Evolutionary conservation across 1,140 invertebrate species (phyloP).

Genomic region (Listronotus oregonensis): DNA sequence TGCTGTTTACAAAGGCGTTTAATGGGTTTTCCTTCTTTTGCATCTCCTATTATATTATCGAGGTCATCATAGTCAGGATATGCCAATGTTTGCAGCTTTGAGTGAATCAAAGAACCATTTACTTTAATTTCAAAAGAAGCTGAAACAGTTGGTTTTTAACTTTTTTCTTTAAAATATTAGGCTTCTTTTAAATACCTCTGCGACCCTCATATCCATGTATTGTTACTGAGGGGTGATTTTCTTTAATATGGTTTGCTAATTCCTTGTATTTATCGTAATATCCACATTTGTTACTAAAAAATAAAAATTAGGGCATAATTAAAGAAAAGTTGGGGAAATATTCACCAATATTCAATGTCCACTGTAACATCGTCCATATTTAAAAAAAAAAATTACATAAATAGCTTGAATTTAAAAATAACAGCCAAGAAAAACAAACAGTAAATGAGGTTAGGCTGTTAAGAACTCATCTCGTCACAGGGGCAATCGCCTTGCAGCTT

Average conservation of each 20-base stretch:
- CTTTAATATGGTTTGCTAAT: conserved; percentile 53
- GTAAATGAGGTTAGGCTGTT: no score
- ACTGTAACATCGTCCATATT: no score
- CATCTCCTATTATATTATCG: conserved; percentile 49
- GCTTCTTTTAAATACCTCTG: conserved; percentile 46
- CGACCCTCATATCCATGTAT: conserved; percentile 57
- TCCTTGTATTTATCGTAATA: conserved; percentile 58
- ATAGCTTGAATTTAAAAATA: no score
- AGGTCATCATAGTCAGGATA: conserved; percentile 60
- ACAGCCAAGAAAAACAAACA: no score
- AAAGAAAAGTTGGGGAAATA: no score
- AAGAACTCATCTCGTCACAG: no score
- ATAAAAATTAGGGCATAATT: no score
- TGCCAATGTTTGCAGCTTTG: conserved; percentile 58
- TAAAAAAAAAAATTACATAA: no score
- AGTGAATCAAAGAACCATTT: conserved; percentile 58
- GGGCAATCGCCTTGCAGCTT: no score
- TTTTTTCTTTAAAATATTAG: not conserved
- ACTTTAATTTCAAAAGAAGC: conserved; percentile 61
- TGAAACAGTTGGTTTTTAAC: conserved; percentile 43
- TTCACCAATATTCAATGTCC: no score
- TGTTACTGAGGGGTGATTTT: conserved; percentile 54
- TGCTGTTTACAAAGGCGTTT: conserved; percentile 50
- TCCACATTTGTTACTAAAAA: conserved; percentile 58
- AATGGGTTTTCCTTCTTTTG: conserved; percentile 45